A percentile compares a stretch with the other conserved stretches of the same genome.
Evolutionary conservation across 2,888 invertebrate species (phyloP).

Genomic region (Hedya salicella): DNA sequence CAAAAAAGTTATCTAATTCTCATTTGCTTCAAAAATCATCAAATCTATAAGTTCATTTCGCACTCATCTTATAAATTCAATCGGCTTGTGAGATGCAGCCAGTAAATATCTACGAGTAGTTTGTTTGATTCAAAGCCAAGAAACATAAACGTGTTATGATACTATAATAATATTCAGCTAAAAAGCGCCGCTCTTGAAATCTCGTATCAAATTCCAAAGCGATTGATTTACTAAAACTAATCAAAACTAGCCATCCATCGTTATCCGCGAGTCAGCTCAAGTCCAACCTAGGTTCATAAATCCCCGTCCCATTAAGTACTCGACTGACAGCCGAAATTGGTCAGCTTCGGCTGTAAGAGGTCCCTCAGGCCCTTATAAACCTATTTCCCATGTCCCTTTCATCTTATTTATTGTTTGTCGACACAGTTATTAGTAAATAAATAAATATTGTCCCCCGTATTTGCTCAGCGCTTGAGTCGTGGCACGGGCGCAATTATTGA

Average conservation of each 20-base stretch:
- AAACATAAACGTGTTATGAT: too few relatives aligned
- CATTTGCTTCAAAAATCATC: too few relatives aligned
- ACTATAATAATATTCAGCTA: neutral
- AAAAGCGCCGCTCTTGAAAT: neutral
- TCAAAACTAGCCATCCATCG: neutral
- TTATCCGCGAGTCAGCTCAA: neutral
- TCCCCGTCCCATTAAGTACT: conserved; percentile 11
- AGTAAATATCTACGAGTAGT: too few relatives aligned
- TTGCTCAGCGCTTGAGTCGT: conserved; percentile 70
- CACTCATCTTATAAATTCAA: too few relatives aligned
- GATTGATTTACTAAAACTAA: neutral
- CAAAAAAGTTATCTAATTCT: too few relatives aligned
- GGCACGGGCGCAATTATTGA: conserved; percentile 75
- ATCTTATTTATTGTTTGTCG: conserved; percentile 80
- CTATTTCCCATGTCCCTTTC: conserved; percentile 79
- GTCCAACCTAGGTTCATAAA: conserved; percentile 13
- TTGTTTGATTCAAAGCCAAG: too few relatives aligned
- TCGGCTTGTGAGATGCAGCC: too few relatives aligned
- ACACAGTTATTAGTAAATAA: conserved; percentile 82
- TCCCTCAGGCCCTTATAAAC: conserved; percentile 79
- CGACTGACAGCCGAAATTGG: conserved; percentile 39
- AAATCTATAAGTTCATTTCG: too few relatives aligned
- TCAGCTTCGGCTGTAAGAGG: conserved; percentile 52
- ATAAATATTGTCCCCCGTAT: conserved; percentile 80
- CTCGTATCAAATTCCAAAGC: neutral